A percentile compares a stretch with the other conserved stretches of the same genome.
Conservation (phyloP, 1,140 invertebrate genomes). For the Thaumatotibia leucotreta region DNA sequence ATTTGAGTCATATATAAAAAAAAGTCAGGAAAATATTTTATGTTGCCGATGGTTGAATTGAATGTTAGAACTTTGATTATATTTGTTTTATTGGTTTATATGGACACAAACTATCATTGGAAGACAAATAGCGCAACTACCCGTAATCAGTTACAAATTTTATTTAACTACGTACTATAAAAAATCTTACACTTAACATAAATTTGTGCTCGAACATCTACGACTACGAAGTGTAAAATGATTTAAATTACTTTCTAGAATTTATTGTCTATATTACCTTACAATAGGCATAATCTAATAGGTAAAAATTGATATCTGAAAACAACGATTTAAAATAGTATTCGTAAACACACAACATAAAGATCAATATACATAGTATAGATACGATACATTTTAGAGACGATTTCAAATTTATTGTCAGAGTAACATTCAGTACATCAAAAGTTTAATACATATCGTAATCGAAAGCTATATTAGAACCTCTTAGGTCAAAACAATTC, state of each 20-base stretch:
- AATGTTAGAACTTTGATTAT: no score
- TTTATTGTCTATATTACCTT: conserved; percentile 27
- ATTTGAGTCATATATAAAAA: no score
- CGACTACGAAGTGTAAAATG: conserved; percentile 63
- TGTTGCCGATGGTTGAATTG: no score
- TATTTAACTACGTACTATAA: conserved; percentile 55
- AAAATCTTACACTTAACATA: conserved; percentile 57
- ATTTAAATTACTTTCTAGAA: conserved; percentile 48
- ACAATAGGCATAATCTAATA: conserved; percentile 19
- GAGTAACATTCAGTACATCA: conserved; percentile 8
- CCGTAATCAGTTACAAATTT: conserved; percentile 43
- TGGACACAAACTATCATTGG: no score
- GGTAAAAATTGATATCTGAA: conserved; percentile 36
- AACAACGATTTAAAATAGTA: conserved; percentile 27
- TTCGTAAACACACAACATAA: not conserved
- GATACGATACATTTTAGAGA: not conserved
- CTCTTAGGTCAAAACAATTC: not conserved
- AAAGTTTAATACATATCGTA: not conserved
- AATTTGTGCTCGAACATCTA: conserved; percentile 67
- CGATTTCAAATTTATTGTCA: conserved; percentile 10
- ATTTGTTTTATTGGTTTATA: no score
- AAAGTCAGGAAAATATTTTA: no score
- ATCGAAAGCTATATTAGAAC: not conserved
- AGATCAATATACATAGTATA: not conserved
- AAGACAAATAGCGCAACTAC: no score